Conservation (phyloP, 2,113 vertebrate species). For the Morone chrysops region DNA sequence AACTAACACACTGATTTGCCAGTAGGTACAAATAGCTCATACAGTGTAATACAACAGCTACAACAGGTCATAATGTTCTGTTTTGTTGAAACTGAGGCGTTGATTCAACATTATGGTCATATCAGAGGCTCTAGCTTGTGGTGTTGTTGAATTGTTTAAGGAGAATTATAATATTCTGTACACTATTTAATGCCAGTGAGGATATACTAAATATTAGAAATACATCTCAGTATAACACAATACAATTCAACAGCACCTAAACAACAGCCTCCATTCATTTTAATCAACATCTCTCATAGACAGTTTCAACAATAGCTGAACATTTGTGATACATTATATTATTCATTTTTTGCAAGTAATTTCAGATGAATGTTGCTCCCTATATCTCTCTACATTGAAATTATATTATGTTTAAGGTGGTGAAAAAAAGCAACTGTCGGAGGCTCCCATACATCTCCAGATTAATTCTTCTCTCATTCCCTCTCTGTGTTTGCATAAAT, state of each 20-base stretch:
- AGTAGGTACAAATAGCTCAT: background rate
- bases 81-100: background rate
- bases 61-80: background rate
- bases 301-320: background rate
- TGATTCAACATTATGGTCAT: background rate
- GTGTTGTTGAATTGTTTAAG: background rate
- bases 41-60: background rate
- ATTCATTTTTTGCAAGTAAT: too few species aligned
- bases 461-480: background rate
- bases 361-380: too few species aligned
- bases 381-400: too few species aligned
- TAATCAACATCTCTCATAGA: background rate
- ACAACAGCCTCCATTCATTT: background rate
- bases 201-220: background rate
- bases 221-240: background rate
- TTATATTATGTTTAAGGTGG: background rate
- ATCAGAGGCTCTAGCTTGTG: background rate
- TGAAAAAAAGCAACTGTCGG: background rate
- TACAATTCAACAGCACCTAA: background rate
- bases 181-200: background rate
- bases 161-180: background rate
- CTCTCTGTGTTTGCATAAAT: background rate
- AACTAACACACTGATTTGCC: too few species aligned
- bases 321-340: background rate
- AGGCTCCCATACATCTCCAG: background rate